Evolutionary conservation across 92 coral and sea anemone species (phyloP), one percentile per base, ranked within the genome.

Genomic region (Blastomussa wellsi): DNA sequence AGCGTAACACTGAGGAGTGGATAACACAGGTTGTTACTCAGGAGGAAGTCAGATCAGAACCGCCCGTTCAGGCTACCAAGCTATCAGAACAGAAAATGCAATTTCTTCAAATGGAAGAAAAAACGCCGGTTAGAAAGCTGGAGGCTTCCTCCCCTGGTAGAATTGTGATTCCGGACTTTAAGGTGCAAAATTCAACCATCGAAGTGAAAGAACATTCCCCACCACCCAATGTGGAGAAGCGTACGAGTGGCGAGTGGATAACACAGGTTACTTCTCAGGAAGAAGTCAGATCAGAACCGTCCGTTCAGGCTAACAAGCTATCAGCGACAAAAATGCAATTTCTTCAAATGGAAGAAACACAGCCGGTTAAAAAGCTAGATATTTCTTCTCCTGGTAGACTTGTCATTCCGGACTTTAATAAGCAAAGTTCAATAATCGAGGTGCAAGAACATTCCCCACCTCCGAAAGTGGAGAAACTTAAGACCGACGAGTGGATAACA

Each of bases 401-500:
- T 77, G 68, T 77, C 69, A 77, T 77, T 77, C 69, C 81, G 5
- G 49, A 55, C 0, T 77, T 77, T 77, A 64, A 24, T 8, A 57
- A 28, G 59, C 16, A 42, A 31, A 74, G 11, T 19, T 74, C 78
- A 1, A 15, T 19, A 0, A 73, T 22, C 24, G 26, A 74, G 14
- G 41, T 44, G 14, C 36, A 74, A 74, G 78, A 74, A 42, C 59
- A 20, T 2, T 7, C 33, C 24, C 79, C 79, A 20, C 80, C 42
- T 51, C 26, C 42, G 31, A 52, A 51, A 76, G 64, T n/a, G 10
- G 66, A 28, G 26, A 76, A 76, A 29, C 38, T 33, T 10, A 31
- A 76, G 2, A 19, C 80, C 15, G 80, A 76, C 28, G 65, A 51
- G 22, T 76, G 80, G 80, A 32, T 76, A 51, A 76, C 80, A 31